Evolutionary conservation across 2,888 invertebrate species (phyloP), one percentile per base, ranked within the genome.

Genomic region (Brachycybe producta): DNA sequence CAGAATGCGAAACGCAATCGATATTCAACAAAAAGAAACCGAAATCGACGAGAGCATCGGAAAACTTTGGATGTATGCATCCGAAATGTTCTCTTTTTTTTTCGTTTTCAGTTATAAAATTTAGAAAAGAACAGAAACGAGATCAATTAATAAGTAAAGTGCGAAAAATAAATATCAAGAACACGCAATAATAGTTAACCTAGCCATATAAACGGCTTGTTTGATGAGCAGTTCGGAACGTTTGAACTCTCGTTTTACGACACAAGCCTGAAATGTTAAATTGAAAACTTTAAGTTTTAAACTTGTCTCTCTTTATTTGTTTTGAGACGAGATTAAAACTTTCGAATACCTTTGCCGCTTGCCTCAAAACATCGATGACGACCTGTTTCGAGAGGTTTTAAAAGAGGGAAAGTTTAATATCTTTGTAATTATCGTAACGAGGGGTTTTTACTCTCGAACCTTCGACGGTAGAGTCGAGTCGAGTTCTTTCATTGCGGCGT

Each of bases 11-110:
- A 57, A 87, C 82, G 48, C 80, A 80, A 70, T 92, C 92, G 47
- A 84, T 80, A 68, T 91, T 90, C 58, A 91, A 75, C 61, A 91
- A 72, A 66, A 84, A 91, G 72, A 86, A 91, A 56, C 87, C 92
- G 67, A 84, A 87, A 71, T 91, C 90, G 57, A 85, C 73, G 52
- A 92, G 72, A 36, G 84, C 80, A 65, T 86, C 85, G 23, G 90
- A 82, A 66, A 81, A 83, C 61, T 82, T 80, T 49, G 84, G 86
- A 70, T 87, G 85, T n/a, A 71, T 66, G 23, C 71, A 54, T 17
- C 69, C 69, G 62, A 68, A 70, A 30, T 64, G 59, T 50, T 69
- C 67, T 52, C 78, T 67, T 30, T 8, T 30, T 11, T 11, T 30
- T 30, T 30, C n/a, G n/a, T 30, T 30, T 30, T 30, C 32, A 23